phyloP scores from a whole-genome alignment of 1,140 invertebrate genomes.

The Lepidurus arcticus region DNA sequence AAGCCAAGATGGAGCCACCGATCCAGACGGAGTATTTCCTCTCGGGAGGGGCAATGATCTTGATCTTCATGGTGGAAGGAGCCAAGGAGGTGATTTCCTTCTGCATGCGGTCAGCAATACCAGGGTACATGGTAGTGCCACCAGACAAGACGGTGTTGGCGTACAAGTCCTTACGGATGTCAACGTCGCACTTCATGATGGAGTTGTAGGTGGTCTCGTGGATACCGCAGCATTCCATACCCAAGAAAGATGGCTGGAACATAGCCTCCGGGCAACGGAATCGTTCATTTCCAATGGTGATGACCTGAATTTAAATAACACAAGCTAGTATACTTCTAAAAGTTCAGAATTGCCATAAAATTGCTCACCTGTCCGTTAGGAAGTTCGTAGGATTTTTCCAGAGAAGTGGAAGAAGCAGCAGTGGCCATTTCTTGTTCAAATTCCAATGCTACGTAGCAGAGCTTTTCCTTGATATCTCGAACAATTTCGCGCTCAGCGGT shows the following conservation, averaged over 20 bases:
- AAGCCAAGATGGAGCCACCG: slow-evolving; percentile 77
- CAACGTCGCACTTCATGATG: slow-evolving; percentile 95
- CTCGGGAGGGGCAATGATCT: slow-evolving; percentile 78
- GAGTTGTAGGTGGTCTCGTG: slow-evolving; percentile 94
- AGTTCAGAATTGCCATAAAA: background rate
- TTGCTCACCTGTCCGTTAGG: slow-evolving; percentile 70
- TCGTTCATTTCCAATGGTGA: slow-evolving; percentile 93
- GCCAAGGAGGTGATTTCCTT: slow-evolving; percentile 71
- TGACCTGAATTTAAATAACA: slow-evolving; percentile 54
- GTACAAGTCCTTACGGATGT: slow-evolving; percentile 90
- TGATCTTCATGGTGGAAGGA: slow-evolving; percentile 69
- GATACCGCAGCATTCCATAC: slow-evolving; percentile 92
- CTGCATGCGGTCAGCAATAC: slow-evolving; percentile 72
- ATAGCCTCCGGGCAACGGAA: slow-evolving; percentile 96
- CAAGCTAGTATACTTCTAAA: too few species aligned
- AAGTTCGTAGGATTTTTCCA: slow-evolving; percentile 91
- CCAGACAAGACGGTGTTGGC: slow-evolving; percentile 93
- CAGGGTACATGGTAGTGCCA: slow-evolving; percentile 95
- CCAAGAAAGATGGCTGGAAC: slow-evolving; percentile 91
- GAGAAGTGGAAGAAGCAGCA: slow-evolving; percentile 78
- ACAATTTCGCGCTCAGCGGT: slow-evolving; percentile 94
- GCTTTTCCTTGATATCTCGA: slow-evolving; percentile 89
- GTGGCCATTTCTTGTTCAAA: slow-evolving; percentile 94
- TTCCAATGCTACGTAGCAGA: slow-evolving; percentile 85
- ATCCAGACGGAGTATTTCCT: slow-evolving; percentile 82